Evolutionary conservation across 2,888 invertebrate genomes (phyloP).

Genomic region (Scaeva pyrastri): DNA sequence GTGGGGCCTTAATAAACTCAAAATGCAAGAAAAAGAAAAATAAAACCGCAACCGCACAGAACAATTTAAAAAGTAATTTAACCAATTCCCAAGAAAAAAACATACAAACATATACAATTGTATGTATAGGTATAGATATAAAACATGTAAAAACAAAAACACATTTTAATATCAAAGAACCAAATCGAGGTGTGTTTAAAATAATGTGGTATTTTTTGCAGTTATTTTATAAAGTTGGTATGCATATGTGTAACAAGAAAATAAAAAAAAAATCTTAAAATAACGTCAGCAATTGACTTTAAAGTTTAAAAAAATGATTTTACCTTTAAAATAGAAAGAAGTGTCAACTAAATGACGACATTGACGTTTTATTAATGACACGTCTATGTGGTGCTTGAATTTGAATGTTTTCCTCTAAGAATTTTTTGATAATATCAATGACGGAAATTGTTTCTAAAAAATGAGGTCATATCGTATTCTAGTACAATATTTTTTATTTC

Average conservation of each 20-base stretch:
- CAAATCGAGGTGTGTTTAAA: conserved; percentile 40
- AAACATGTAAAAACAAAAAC: conserved; percentile 27
- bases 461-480: too few species aligned
- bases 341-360: not conserved
- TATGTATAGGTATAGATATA: too few species aligned
- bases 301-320: not conserved
- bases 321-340: not conserved
- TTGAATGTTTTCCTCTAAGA: too few species aligned
- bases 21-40: conserved; percentile 25
- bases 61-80: conserved; percentile 27
- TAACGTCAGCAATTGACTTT: conserved; percentile 36
- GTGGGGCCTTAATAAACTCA: conserved; percentile 35
- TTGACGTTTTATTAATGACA: not conserved
- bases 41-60: conserved; percentile 13
- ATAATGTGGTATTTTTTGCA: conserved; percentile 12
- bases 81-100: conserved; percentile 15
- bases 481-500: too few species aligned
- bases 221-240: conserved; percentile 7
- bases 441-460: too few species aligned
- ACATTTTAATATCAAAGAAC: conserved; percentile 20
- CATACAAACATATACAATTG: too few species aligned
- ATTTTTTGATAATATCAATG: too few species aligned
- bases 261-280: conserved; percentile 3
- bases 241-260: not conserved
- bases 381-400: not conserved